These are phyloP conservation scores for Catajapyx aquilonaris DNA, from an alignment of 1,140 invertebrate species.

Conservation along the genomic window DNA sequence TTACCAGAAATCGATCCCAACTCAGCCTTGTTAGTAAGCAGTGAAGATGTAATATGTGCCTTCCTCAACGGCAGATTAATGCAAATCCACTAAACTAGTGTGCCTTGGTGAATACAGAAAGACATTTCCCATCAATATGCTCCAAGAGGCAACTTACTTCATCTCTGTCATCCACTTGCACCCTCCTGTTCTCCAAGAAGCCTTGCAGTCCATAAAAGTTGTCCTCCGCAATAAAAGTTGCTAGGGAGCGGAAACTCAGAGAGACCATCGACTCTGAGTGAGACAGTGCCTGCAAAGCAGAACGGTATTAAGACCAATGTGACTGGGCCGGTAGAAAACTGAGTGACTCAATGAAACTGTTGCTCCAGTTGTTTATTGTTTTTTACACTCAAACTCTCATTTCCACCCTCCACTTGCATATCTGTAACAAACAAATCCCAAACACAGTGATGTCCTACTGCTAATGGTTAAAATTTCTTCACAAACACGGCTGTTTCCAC, in stretches of 20 bases:
- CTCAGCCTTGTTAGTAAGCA: no score
- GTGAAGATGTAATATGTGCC: no score
- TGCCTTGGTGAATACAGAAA: constrained; percentile 1
- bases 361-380: neutral
- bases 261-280: constrained; percentile 70
- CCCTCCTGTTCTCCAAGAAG: constrained; percentile 58
- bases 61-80: no score
- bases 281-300: constrained; percentile 28
- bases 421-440: neutral
- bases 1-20: no score
- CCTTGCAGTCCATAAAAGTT: constrained; percentile 52
- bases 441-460: neutral
- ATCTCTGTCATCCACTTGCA: constrained; percentile 70
- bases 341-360: neutral
- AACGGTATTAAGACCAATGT: neutral
- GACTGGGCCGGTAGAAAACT: neutral
- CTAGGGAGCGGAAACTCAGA: constrained; percentile 52
- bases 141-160: no score
- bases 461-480: neutral
- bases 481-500: no score
- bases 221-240: constrained; percentile 57
- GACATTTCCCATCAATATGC: no score
- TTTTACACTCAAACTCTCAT: neutral
- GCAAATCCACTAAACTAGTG: no score
- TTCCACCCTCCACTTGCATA: neutral